Conservation (phyloP, 2,797 vertebrate species). For the Scolopax bukidnonensis region DNA sequence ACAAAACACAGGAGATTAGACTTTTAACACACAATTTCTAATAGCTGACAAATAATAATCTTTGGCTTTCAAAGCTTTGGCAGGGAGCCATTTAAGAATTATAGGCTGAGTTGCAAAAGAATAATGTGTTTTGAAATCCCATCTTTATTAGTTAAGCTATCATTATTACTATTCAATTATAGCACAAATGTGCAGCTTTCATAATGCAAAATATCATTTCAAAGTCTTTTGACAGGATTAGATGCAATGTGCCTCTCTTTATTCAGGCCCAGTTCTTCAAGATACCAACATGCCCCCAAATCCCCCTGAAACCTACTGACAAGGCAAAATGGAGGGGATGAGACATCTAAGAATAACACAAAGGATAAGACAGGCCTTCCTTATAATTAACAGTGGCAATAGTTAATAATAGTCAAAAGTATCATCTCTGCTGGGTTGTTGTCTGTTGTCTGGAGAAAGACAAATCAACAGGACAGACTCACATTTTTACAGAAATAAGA, state of each 20-base stretch:
- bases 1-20: conserved; percentile 23
- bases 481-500: not conserved
- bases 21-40: conserved; percentile 26
- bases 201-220: not conserved
- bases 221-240: not conserved
- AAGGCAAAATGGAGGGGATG: not conserved
- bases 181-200: not conserved
- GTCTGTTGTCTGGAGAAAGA: not conserved
- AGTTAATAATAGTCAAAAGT: not conserved
- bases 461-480: not conserved
- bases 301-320: not conserved
- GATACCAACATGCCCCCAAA: not conserved
- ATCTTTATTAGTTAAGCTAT: conserved; percentile 24
- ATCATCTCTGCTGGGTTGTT: not conserved
- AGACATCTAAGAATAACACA: not conserved
- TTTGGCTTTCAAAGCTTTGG: conserved; percentile 38
- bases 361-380: not conserved
- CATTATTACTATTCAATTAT: conserved; percentile 30
- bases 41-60: conserved; percentile 24
- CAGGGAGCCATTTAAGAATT: conserved; percentile 41
- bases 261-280: not conserved
- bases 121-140: conserved; percentile 21
- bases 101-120: not conserved
- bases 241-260: not conserved
- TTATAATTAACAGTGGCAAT: not conserved